Base-by-base conservation (phyloP, 2,888 invertebrate species). In the Cheilosia pagana region DNA sequence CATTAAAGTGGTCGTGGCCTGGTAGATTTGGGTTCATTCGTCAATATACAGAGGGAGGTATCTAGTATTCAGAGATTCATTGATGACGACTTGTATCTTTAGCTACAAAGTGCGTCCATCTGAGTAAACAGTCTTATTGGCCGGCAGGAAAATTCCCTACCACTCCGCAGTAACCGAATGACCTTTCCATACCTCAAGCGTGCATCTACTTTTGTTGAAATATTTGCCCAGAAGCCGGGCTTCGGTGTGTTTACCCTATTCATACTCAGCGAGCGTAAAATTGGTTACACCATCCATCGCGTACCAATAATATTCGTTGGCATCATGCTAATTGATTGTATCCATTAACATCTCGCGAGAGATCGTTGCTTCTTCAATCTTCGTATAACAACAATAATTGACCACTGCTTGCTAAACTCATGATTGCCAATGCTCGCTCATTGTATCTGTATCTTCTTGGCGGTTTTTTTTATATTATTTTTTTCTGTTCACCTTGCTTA, bases 281-380 rank as follows among this genome's bases (percentile, higher is more conserved):
- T 83, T 78, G 59, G 83, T 83, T 83, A 83, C 83, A 83, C 83
- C 83, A 83, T 83, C 76, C 63, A 45, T 74, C 78, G 53, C 41
- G 52, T 60, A 68, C 60, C 67, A 67, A 62, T 67, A 74, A 23
- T 7, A 63, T 72, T 77, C 62, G 55, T 72, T 57, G 82, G 41
- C 82, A 78, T 57, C 82, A 39, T 63, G 62, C 82, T 83, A 83
- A 83, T 78, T 78, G 78, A 52, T 74, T 57, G 74, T 72, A 68
- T 78, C 78, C 68, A 83, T 83, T 78, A 83, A 68, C 82, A 72
- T 59, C 52, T 68, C 76, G 19, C 57, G 52, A 76, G 72, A 81
- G 77, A 60, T 71, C 55, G 60, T 65, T 14, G 19, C 60, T 76
- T 82, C 59, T 71, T 65, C 70, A 63, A 71, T 82, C 59, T 71